Evolutionary conservation across 2,797 vertebrate species (phyloP).

Genomic region (Columba guinea): DNA sequence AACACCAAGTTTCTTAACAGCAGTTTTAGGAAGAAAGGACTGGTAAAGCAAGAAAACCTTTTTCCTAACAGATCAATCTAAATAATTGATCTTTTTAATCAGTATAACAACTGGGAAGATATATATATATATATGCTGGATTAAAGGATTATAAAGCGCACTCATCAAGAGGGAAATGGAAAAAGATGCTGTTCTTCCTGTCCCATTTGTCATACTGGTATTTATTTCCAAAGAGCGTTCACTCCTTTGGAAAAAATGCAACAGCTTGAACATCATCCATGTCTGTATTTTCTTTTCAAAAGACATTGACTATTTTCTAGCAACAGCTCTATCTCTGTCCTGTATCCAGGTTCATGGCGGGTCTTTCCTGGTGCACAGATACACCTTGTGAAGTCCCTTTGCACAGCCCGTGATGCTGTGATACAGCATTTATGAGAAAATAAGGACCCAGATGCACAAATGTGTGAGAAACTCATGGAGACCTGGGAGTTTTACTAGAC

Average conservation of each 20-base stretch:
- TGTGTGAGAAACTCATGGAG: accelerated
- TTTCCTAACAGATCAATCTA: neutral
- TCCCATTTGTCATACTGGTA: neutral
- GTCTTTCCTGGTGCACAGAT: conserved; percentile 10
- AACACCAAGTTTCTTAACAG: neutral
- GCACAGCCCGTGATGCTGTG: neutral
- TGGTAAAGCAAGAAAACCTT: neutral
- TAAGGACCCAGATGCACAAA: accelerated
- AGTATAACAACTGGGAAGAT: neutral
- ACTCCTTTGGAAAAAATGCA: neutral
- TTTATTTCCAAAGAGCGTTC: neutral
- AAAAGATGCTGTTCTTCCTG: neutral
- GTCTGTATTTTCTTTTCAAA: neutral
- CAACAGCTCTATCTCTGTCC: neutral
- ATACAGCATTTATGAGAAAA: neutral
- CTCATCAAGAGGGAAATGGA: neutral
- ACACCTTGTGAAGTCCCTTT: conserved; percentile 74
- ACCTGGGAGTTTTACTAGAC: neutral
- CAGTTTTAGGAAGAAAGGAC: neutral
- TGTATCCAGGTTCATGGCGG: neutral
- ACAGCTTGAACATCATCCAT: neutral
- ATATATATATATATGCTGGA: neutral
- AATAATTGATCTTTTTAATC: neutral
- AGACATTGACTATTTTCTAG: neutral
- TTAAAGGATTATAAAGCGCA: neutral